These are phyloP conservation scores for Steinernema hermaphroditum DNA, from an alignment of 2,888 invertebrate species.

Conservation along the genomic window DNA sequence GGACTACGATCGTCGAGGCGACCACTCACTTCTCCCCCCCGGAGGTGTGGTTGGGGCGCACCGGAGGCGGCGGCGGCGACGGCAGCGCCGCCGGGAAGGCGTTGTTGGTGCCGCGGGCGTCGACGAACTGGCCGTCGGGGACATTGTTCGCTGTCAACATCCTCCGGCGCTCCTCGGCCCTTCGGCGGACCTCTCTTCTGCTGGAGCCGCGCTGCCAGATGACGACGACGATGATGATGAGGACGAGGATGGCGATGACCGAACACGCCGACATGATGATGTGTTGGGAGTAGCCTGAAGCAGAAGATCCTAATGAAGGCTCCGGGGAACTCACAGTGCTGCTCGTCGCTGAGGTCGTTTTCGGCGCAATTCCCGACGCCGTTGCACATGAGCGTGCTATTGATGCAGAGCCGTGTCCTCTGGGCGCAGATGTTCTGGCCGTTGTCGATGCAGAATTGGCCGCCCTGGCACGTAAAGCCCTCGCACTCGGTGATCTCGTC, in stretches of 20 bases:
- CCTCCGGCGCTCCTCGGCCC: background rate
- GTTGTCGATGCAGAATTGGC: constrained; percentile 66
- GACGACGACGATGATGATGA: background rate
- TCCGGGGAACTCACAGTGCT: constrained; percentile 64
- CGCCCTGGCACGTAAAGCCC: constrained; percentile 66
- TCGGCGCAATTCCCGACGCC: constrained; percentile 69
- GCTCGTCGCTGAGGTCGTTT: constrained; percentile 67
- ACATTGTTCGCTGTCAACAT: background rate
- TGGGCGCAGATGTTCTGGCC: constrained; percentile 63
- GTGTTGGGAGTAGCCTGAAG: constrained; percentile 17
- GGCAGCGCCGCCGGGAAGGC: background rate
- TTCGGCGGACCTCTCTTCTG: background rate
- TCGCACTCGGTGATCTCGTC: constrained; percentile 18
- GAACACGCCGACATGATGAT: constrained; percentile 13
- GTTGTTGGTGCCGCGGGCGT: background rate
- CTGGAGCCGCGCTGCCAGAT: background rate
- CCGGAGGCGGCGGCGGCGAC: background rate
- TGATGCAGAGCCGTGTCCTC: constrained; percentile 67
- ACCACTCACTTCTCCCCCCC: background rate
- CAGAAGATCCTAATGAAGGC: too few relatives aligned
- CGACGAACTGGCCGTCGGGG: background rate
- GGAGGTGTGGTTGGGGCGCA: background rate
- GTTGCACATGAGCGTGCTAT: constrained; percentile 67
- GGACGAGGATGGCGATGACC: background rate
- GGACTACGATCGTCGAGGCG: too few relatives aligned